phyloP scores from a whole-genome alignment of 1,140 invertebrate genomes.

The Trachymyrmex cornetzi region DNA sequence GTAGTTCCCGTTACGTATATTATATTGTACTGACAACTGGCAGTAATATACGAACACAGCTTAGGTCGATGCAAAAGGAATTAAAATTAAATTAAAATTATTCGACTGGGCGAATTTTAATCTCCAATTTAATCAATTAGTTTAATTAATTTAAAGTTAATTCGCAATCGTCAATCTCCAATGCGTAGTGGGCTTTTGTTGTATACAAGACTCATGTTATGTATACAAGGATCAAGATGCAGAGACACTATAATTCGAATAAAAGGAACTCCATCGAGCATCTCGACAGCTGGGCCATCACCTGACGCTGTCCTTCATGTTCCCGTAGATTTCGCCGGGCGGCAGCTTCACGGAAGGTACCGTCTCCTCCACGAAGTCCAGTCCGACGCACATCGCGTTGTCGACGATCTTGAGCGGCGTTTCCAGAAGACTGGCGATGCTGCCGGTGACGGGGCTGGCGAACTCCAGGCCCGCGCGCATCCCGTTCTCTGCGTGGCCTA shows the following conservation, averaged over 20 bases:
- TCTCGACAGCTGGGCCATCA: slow-evolving; percentile 36
- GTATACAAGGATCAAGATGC: neutral
- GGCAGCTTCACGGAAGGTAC: slow-evolving; percentile 86
- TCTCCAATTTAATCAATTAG: no score
- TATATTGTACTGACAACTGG: no score
- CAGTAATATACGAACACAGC: no score
- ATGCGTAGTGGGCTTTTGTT: no score
- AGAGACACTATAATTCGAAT: neutral
- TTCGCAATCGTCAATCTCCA: no score
- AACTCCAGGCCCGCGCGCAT: slow-evolving; percentile 75
- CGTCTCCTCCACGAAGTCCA: slow-evolving; percentile 86
- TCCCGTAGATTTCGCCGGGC: slow-evolving; percentile 80
- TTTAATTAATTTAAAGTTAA: no score
- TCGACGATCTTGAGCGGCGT: slow-evolving; percentile 86
- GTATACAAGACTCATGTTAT: no score
- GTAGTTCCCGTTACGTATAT: no score
- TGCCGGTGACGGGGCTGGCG: slow-evolving; percentile 76
- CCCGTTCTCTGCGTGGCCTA: slow-evolving; percentile 73
- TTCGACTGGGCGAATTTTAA: no score
- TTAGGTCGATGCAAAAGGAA: no score
- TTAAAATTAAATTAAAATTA: no score
- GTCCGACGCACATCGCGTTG: slow-evolving; percentile 84
- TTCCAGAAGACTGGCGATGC: slow-evolving; percentile 79
- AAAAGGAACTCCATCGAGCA: neutral
- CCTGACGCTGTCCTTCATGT: slow-evolving; percentile 70